A percentile compares a stretch with the other conserved stretches of the same genome.
Evolutionary conservation across 2,888 invertebrate species (phyloP).

Genomic region (Eueremaeus valkanovi): DNA sequence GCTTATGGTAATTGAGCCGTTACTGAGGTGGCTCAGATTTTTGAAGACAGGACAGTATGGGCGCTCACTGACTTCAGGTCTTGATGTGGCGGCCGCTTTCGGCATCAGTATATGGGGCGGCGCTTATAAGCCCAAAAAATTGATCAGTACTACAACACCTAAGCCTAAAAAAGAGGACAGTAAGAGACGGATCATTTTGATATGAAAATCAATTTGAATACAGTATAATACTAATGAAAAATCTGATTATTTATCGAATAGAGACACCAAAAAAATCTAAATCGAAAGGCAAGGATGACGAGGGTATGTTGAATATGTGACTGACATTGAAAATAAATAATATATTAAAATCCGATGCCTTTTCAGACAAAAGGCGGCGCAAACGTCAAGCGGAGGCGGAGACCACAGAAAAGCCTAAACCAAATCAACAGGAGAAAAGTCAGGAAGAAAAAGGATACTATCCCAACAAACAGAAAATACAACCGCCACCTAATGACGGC

Average conservation of each 20-base stretch:
- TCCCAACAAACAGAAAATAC: background rate
- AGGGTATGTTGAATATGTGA: too few species aligned
- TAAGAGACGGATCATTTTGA: too few species aligned
- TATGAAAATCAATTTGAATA: background rate
- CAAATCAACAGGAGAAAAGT: background rate
- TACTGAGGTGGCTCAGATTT: background rate
- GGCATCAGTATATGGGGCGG: slow-evolving; percentile 31
- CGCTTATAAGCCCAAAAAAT: background rate
- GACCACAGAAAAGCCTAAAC: background rate
- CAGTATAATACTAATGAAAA: too few species aligned
- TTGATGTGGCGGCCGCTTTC: background rate
- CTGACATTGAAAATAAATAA: too few species aligned
- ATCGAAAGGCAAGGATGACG: background rate
- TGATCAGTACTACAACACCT: background rate
- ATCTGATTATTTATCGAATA: too few species aligned
- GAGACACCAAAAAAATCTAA: too few species aligned
- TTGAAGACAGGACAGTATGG: background rate
- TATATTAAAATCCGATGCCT: too few species aligned
- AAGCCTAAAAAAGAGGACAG: background rate
- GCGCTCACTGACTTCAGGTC: background rate
- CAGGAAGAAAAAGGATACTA: background rate
- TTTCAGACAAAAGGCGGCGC: background rate
- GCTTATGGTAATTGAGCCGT: background rate
- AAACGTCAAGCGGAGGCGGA: background rate
- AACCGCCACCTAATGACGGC: background rate